Evolutionary conservation across 2,797 vertebrate genomes (phyloP).

Genomic region (Botia almorhae): DNA sequence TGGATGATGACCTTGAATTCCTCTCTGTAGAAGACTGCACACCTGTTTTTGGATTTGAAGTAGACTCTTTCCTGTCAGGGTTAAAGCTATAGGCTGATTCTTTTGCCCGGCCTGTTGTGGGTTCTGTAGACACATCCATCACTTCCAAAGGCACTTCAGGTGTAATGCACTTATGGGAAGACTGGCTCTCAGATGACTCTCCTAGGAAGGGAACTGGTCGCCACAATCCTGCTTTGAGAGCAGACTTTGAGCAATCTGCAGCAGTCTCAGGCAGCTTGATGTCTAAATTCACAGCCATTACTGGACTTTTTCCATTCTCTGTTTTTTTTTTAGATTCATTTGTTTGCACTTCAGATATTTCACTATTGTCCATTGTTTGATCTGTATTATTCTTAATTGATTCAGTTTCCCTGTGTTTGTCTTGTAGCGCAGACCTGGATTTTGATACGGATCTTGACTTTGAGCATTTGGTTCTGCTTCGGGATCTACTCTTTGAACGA

Average conservation of each 20-base stretch:
- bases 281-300: background rate
- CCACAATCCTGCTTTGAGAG: constrained; percentile 59
- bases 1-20: constrained; percentile 2
- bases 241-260: background rate
- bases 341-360: background rate
- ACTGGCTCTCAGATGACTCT: constrained; percentile 38
- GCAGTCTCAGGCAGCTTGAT: background rate
- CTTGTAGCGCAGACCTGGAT: constrained; percentile 47
- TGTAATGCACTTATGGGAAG: constrained; percentile 48
- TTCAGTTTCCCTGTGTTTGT: constrained; percentile 28
- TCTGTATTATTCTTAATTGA: background rate
- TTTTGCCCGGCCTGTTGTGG: background rate
- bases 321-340: background rate
- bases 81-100: background rate
- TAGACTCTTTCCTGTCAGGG: constrained; percentile 5
- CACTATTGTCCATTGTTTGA: background rate
- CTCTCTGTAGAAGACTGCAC: background rate
- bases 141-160: constrained; percentile 51
- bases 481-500: constrained; percentile 52
- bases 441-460: constrained; percentile 60
- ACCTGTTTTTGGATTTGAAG: background rate
- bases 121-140: background rate
- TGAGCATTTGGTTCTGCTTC: constrained; percentile 14
- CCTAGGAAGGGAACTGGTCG: constrained; percentile 63
- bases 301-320: constrained; percentile 27